Percentiles rank a stretch among this genome's conserved stretches.
Conservation (phyloP, 2,888 invertebrate genomes). For the Apamea epomidion region DNA sequence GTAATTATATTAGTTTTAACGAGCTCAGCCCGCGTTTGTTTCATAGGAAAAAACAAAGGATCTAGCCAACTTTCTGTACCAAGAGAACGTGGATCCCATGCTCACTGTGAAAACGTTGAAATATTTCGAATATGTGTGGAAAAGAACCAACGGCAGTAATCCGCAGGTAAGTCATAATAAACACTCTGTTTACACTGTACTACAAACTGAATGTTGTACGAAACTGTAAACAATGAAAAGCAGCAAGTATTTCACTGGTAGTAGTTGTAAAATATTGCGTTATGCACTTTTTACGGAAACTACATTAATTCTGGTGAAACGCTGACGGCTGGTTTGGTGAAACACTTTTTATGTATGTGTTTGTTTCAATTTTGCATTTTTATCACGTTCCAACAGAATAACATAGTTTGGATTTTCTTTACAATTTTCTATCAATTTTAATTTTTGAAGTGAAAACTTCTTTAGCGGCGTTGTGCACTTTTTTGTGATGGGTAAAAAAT, state of each 20-base stretch:
- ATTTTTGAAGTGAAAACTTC: too few species aligned
- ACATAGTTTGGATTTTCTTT: constrained; percentile 12
- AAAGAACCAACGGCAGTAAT: constrained; percentile 87
- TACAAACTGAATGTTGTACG: constrained; percentile 22
- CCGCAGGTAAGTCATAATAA: constrained; percentile 80
- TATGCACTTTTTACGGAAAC: constrained; percentile 53
- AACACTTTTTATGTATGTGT: constrained; percentile 47
- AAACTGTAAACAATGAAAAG: constrained; percentile 47
- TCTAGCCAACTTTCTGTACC: constrained; percentile 85
- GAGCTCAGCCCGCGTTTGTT: constrained; percentile 72
- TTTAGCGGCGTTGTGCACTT: too few species aligned
- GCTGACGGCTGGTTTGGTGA: constrained; percentile 52
- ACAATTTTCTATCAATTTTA: background rate
- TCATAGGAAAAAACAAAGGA: constrained; percentile 86
- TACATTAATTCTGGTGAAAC: constrained; percentile 56
- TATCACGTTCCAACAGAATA: constrained; percentile 25
- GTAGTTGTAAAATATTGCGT: constrained; percentile 51
- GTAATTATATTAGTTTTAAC: constrained; percentile 83
- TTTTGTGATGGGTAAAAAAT: too few species aligned
- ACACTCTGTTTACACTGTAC: constrained; percentile 1
- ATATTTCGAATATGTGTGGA: constrained; percentile 90
- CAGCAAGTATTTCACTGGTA: constrained; percentile 42
- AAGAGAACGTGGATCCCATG: constrained; percentile 84
- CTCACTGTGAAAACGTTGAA: constrained; percentile 84
- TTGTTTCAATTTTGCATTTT: constrained; percentile 55